Conservation (phyloP, 1,140 invertebrate genomes). For the Teleogryllus occipitalis region DNA sequence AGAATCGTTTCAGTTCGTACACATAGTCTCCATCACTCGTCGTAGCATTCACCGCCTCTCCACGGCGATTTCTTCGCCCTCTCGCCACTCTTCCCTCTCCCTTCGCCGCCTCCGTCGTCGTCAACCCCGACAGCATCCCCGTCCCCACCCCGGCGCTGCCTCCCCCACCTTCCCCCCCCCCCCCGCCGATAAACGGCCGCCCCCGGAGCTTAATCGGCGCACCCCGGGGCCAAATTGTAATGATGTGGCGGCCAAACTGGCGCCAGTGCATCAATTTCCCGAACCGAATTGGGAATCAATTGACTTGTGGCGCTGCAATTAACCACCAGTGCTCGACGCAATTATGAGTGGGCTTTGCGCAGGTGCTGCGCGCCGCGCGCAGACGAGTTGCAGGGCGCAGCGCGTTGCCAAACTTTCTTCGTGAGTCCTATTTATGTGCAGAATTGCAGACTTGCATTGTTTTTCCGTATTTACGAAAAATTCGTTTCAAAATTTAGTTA, state of each 20-base stretch:
- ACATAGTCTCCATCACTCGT: too few species aligned
- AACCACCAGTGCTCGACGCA: not conserved
- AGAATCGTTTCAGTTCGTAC: too few species aligned
- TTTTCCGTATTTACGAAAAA: too few species aligned
- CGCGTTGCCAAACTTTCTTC: too few species aligned
- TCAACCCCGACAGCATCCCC: not conserved
- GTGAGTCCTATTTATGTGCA: too few species aligned
- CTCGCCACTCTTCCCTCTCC: not conserved
- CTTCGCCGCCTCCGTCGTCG: not conserved
- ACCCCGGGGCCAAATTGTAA: not conserved
- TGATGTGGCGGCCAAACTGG: slow-evolving; percentile 12
- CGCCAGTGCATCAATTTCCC: slow-evolving; percentile 13
- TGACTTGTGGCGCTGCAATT: slow-evolving; percentile 16
- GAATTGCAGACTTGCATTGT: too few species aligned
- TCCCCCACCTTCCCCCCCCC: not conserved
- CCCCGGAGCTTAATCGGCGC: not conserved
- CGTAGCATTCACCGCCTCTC: not conserved
- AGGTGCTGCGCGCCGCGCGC: too few species aligned
- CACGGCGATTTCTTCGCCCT: not conserved
- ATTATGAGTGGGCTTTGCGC: not conserved
- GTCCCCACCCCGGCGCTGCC: not conserved
- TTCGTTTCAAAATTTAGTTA: too few species aligned
- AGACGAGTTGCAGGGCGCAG: too few species aligned
- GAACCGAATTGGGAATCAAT: slow-evolving; percentile 15
- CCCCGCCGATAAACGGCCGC: not conserved